Base-by-base conservation (phyloP, 2,797 vertebrate genomes). In the Danio albolineatus region DNA sequence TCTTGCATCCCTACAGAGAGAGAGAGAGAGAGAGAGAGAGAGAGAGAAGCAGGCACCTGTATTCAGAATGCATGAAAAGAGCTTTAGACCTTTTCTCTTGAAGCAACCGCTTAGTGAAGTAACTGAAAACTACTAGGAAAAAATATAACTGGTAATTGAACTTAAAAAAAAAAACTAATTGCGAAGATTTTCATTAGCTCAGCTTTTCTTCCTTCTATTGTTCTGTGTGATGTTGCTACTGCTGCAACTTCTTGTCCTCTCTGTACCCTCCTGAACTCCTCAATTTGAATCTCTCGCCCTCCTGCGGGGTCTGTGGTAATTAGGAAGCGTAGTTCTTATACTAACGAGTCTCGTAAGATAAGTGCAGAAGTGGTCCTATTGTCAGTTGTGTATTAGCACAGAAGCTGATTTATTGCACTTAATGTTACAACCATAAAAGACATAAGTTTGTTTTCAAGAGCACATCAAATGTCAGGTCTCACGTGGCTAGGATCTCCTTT, bases 281-380 rank as follows among this genome's bases (percentile, higher is more conserved):
- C 69, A 77, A 14, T 67, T 76, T 54, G 56, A 48, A 57, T 70
- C 65, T 79, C 81, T 46, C 3, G 4, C 10, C 44, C 75, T 61
- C 88, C 88, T 71, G 78, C 84, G 86, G 86, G 43, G 86, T 73
- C 80, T 87, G 87, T 86, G 90, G 90, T 86, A 91, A 90, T 91
- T 89, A 91, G 85, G 46, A 67, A 36, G 65, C 16, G 3, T 64
- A 85, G 91, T 85, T 76, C 82, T 87, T 86, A 79, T 89, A 88
- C 89, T 88, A 89, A 91, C 85, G 89, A 92, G 86, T 90, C 87
- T 85, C 79, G 66, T 87, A 71, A 86, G 86, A 85, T 88, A 93
- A 91, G 86, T 87, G 73, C 84, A 73, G 60, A 82, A 7, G 57
- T 86, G 85, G 70, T 51, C 66, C 78, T 84, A 73, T 10, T 65